Evolutionary conservation across 2,113 vertebrate genomes (phyloP).

Genomic region (Silurus meridionalis): DNA sequence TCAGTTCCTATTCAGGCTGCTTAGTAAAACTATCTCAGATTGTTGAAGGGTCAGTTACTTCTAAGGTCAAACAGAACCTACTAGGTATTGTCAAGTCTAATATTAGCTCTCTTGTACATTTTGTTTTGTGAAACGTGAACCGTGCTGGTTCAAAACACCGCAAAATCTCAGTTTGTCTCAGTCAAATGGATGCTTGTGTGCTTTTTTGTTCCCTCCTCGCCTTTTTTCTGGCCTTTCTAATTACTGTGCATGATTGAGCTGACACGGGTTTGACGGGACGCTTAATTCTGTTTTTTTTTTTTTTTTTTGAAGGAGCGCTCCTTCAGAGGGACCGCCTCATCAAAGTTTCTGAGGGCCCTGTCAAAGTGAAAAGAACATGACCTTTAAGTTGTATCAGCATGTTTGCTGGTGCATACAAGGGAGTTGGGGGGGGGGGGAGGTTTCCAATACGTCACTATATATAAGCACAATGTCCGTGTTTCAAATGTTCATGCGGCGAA

Average conservation of each 20-base stretch:
- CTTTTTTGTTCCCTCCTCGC: slow-evolving; percentile 59
- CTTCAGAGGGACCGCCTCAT: slow-evolving; percentile 88
- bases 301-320: slow-evolving; percentile 66
- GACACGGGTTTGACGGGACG: slow-evolving; percentile 77
- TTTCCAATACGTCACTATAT: slow-evolving; percentile 69
- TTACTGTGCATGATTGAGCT: slow-evolving; percentile 86
- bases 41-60: not conserved
- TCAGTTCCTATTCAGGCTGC: not conserved
- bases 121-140: not conserved
- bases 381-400: slow-evolving; percentile 99
- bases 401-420: slow-evolving; percentile 98
- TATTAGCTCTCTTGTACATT: not conserved
- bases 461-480: not conserved
- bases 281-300: slow-evolving; percentile 81
- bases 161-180: not conserved
- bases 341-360: slow-evolving; percentile 97
- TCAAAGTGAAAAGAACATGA: slow-evolving; percentile 99
- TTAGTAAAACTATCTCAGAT: slow-evolving; percentile 8
- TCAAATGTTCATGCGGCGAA: not conserved
- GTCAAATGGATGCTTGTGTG: slow-evolving; percentile 63
- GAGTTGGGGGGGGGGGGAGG: slow-evolving; percentile 69
- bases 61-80: not conserved
- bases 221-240: slow-evolving; percentile 70
- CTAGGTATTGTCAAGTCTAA: not conserved
- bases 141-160: not conserved